Evolutionary conservation across 2,113 vertebrate species (phyloP), one percentile per base, ranked within the genome.

Genomic region (Triplophysa siluroides): DNA sequence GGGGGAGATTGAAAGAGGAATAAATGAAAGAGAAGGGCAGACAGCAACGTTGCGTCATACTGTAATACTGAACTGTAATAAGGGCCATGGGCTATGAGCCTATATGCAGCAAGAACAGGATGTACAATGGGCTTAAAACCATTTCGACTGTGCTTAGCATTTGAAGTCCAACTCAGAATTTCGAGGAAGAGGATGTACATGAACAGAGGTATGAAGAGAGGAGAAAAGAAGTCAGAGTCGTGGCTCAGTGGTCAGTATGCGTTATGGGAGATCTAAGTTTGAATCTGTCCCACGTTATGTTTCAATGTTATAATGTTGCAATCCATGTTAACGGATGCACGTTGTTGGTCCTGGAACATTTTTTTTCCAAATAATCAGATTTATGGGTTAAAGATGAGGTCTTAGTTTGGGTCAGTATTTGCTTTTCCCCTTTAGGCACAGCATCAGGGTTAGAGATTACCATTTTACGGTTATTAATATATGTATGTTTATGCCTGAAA

Each of bases 21-120:
- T 82, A 78, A 73, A 73, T 82, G 62, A 78, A 78, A 70, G 41
- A 33, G 58, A 63, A 47, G 72, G 41, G 56, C 66, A 81, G 73
- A 56, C 52, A 63, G 58, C 58, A 80, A 43, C 10, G 54, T 33
- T 38, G 66, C 61, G 50, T 78, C 68, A 82, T 68, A 29, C 29
- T 70, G 61, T 78, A 65, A 82, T 68, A 29, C 29, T 70, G 67
- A 82, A 65, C 67, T 29, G 58, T 65, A 82, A 82, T 65, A 41
- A 71, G 70, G 52, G 38, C 56, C 72, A 29, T 8, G 18, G 18
- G 18, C 54, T 58, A 19, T 58, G 54, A 21, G 2, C 19, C 23
- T 47, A 23, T 38, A 47, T 29, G 3, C 14, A 47, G 23, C 29
- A 26, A 47, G 16, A 56, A 24, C 69, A 23, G n/a, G 13, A 74